A percentile compares a stretch with the other conserved stretches of the same genome.
Evolutionary conservation across 2,888 invertebrate species (phyloP).

Genomic region (Danaus chrysippus): DNA sequence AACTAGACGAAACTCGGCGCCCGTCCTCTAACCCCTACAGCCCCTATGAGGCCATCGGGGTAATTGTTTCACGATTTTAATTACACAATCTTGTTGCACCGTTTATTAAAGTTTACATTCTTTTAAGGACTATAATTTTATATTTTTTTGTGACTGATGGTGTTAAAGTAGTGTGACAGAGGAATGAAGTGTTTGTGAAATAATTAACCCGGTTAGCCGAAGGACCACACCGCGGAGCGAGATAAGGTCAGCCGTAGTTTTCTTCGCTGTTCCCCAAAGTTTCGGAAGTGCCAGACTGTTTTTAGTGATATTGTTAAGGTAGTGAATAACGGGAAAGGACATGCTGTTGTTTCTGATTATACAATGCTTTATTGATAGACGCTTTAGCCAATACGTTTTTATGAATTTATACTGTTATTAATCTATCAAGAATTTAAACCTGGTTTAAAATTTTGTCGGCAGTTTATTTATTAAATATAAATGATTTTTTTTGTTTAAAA

Average conservation of each 20-base stretch:
- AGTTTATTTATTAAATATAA: slow-evolving; percentile 46
- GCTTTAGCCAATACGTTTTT: slow-evolving; percentile 73
- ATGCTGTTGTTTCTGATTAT: slow-evolving; percentile 76
- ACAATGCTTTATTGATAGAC: slow-evolving; percentile 76
- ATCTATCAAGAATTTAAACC: slow-evolving; percentile 42
- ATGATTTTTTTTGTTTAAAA: slow-evolving; percentile 56
- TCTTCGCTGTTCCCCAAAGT: slow-evolving; percentile 73
- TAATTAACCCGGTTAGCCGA: slow-evolving; percentile 57
- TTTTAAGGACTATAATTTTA: slow-evolving; percentile 14
- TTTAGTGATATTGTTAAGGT: slow-evolving; percentile 73
- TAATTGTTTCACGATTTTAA: slow-evolving; percentile 54
- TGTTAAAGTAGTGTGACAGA: slow-evolving; percentile 31
- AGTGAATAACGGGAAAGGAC: slow-evolving; percentile 67
- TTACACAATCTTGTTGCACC: slow-evolving; percentile 21
- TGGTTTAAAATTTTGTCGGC: slow-evolving; percentile 54
- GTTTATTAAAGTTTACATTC: slow-evolving; percentile 10
- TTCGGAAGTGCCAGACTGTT: slow-evolving; percentile 77
- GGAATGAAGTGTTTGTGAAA: slow-evolving; percentile 45
- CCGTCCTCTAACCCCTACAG: slow-evolving; percentile 66
- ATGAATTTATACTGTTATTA: slow-evolving; percentile 50
- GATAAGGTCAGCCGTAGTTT: slow-evolving; percentile 73
- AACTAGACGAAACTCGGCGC: slow-evolving; percentile 78
- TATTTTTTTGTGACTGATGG: slow-evolving; percentile 33
- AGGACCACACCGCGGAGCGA: slow-evolving; percentile 62
- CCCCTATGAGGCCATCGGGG: slow-evolving; percentile 58